Base-by-base conservation (phyloP, 2,113 vertebrate species). In the Nothocercus nigrocapillus region DNA sequence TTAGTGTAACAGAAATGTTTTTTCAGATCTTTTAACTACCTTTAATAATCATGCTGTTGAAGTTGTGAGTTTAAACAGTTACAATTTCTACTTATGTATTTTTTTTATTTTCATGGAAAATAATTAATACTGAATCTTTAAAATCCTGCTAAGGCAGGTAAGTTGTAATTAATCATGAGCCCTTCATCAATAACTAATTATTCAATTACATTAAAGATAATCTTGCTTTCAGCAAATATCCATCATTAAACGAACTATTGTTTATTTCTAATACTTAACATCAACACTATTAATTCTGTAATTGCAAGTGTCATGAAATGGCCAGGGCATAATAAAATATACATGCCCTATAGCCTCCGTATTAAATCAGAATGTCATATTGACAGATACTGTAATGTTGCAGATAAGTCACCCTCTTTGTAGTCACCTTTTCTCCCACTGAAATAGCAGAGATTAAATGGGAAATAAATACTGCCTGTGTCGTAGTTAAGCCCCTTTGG, bases 161-260 rank as follows among this genome's bases (percentile, higher is more conserved):
- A 92, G 87, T 92, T 86, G 36, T 92, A 90, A 95, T 96, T 94
- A 96, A 90, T 95, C 83, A 90, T 66, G 76, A 90, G 13, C 45
- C 49, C 85, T 92, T 94, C 74, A 92, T 96, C 93, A 95, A 92
- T 95, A 89, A 89, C 92, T 90, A 96, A 95, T 95, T 95, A 94
- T 94, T 92, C 77, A 88, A 94, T 95, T 94, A 69, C 47, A 90
- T 95, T 93, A 96, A 95, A 93, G 42, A 82, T 94, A 95, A 92
- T 84, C 62, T 92, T 94, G 90, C 86, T 96, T 94, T 94, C 86
- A 82, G 63, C 30, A 79, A 82, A 63, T 96, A 94, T 97, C 92
- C 92, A 85, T 93, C 90, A 93, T 89, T 69, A 69, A 73, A 82
- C 51, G 74, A 92, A 63, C 67, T 92, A 82, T 87, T 95, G 77